Conservation (phyloP, 2,888 invertebrate genomes). For the Aspidiotus destructor region DNA sequence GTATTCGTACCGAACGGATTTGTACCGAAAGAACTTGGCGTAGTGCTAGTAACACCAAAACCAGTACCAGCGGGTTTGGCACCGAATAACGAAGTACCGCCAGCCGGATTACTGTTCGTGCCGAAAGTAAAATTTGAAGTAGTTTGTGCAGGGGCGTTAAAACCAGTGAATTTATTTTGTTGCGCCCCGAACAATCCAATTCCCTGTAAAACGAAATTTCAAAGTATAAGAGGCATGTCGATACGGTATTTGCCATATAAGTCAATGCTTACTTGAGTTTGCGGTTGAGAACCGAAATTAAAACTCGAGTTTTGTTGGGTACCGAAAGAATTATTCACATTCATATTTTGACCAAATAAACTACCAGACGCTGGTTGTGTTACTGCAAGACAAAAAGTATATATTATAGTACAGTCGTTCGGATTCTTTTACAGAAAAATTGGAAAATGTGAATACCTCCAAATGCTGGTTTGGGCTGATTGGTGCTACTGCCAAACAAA, state of each 20-base stretch:
- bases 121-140: constrained; percentile 44
- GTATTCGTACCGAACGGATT: constrained; percentile 38
- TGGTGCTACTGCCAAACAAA: constrained; percentile 43
- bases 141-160: constrained; percentile 39
- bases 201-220: constrained; percentile 33
- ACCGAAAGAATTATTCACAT: constrained; percentile 35
- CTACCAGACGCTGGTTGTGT: constrained; percentile 33
- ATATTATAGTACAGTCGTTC: not conserved
- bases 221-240: not conserved
- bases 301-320: constrained; percentile 12
- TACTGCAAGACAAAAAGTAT: constrained; percentile 2
- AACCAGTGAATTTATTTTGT: constrained; percentile 42
- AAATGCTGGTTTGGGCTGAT: constrained; percentile 43
- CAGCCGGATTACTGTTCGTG: constrained; percentile 42
- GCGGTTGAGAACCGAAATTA: constrained; percentile 11
- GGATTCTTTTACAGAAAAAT: not conserved
- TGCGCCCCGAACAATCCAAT: constrained; percentile 44
- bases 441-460: constrained; percentile 41
- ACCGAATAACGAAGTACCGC: constrained; percentile 40
- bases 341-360: constrained; percentile 41
- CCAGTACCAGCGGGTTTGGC: constrained; percentile 45
- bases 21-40: constrained; percentile 39
- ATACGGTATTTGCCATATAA: not conserved
- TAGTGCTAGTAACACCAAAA: constrained; percentile 45
- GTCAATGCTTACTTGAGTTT: constrained; percentile 9